These are phyloP conservation scores for Monopterus albus DNA, from an alignment of 2,113 vertebrate species.

Conservation along the genomic window DNA sequence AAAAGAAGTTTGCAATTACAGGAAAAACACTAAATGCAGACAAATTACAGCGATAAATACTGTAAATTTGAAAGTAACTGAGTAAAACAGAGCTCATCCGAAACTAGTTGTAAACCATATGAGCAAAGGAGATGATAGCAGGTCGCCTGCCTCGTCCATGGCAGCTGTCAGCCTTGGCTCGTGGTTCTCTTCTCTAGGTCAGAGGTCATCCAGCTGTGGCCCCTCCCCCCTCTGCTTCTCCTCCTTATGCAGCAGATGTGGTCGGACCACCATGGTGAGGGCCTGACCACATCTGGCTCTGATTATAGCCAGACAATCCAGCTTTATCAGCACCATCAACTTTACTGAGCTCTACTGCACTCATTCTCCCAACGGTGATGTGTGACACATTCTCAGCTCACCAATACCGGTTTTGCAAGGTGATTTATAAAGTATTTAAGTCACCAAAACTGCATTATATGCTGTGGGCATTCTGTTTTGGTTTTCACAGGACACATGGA, in stretches of 20 bases:
- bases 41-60: conserved; percentile 4
- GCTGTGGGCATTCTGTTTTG: conserved; percentile 25
- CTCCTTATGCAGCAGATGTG: conserved; percentile 80
- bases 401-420: conserved; percentile 54
- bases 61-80: not conserved
- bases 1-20: not conserved
- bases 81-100: not conserved
- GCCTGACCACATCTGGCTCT: conserved; percentile 83
- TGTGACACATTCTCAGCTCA: conserved; percentile 79
- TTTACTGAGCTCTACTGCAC: conserved; percentile 68
- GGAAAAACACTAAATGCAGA: not conserved
- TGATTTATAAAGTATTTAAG: conserved; percentile 69
- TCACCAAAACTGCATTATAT: conserved; percentile 20
- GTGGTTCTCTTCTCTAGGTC: conserved; percentile 80
- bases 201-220: conserved; percentile 84
- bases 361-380: conserved; percentile 73
- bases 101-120: conserved; percentile 58
- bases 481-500: no score
- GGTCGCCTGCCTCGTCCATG: conserved; percentile 70
- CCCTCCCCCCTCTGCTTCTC: conserved; percentile 63
- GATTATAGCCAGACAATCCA: conserved; percentile 83
- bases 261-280: conserved; percentile 80
- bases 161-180: conserved; percentile 81
- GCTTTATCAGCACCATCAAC: conserved; percentile 82
- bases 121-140: conserved; percentile 71